Conservation (phyloP, 35 echinoderm and acorn worm species). For the Stichopus chloronotus region DNA sequence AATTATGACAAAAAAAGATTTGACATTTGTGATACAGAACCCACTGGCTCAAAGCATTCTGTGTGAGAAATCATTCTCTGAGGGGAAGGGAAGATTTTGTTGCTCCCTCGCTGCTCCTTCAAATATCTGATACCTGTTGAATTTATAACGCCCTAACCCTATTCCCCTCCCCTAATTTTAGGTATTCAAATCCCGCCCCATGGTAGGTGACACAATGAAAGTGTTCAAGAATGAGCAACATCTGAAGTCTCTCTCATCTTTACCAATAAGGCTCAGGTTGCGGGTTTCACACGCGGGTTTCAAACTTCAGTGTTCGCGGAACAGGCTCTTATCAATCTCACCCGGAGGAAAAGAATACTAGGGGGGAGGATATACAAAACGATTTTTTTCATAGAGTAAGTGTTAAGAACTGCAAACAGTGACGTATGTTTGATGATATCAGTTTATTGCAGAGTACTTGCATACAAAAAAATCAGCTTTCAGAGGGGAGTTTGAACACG, state of each 20-base stretch:
- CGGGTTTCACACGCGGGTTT: background rate
- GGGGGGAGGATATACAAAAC: background rate
- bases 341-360: background rate
- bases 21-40: too few species aligned
- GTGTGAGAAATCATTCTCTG: conserved; percentile 10
- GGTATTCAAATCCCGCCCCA: background rate
- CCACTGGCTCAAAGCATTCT: conserved; percentile 1
- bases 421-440: too few species aligned
- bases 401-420: background rate
- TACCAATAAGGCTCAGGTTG: background rate
- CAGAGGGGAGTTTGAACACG: background rate
- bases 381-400: background rate
- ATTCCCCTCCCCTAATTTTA: background rate
- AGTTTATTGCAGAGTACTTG: background rate
- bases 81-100: too few species aligned
- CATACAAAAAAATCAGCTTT: background rate
- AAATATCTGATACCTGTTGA: background rate
- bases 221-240: background rate
- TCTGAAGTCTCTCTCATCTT: background rate
- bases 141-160: background rate
- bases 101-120: background rate
- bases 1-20: too few species aligned
- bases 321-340: background rate
- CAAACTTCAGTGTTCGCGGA: background rate
- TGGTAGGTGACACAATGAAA: background rate